These are phyloP conservation scores for Gobio gobio DNA, from an alignment of 2,113 vertebrate species.

Conservation along the genomic window DNA sequence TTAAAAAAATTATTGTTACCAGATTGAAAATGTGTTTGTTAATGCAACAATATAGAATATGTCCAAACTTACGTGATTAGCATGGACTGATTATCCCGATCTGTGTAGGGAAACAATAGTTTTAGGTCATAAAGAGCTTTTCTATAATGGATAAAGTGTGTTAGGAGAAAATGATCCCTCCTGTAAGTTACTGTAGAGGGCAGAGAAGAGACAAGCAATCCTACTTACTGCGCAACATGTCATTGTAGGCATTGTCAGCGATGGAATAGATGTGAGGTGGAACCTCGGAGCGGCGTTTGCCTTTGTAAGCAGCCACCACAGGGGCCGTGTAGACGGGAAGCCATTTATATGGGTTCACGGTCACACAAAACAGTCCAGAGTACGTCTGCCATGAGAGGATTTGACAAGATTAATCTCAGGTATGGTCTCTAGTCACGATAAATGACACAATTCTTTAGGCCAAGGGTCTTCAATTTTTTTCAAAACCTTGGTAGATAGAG, in stretches of 20 bases:
- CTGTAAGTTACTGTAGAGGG: not conserved
- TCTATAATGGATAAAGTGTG: not conserved
- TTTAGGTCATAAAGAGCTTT: not conserved
- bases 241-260: slow-evolving; percentile 90
- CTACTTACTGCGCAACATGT: slow-evolving; percentile 91
- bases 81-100: slow-evolving; percentile 97
- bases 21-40: not conserved
- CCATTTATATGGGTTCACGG: slow-evolving; percentile 96
- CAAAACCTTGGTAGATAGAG: not conserved
- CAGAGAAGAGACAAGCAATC: not conserved
- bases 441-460: not conserved
- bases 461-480: not conserved
- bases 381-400: slow-evolving; percentile 81
- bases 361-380: slow-evolving; percentile 94
- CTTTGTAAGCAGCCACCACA: slow-evolving; percentile 89
- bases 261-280: slow-evolving; percentile 92
- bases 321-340: slow-evolving; percentile 87
- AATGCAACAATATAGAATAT: not conserved
- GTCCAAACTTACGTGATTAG: slow-evolving; percentile 90
- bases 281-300: slow-evolving; percentile 85
- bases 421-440: not conserved
- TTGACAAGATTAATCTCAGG: slow-evolving; percentile 5
- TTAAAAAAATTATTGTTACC: not conserved
- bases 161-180: not conserved
- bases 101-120: slow-evolving; percentile 72